These are phyloP conservation scores for Unio pictorum DNA, from an alignment of 2,888 invertebrate species.

Conservation along the genomic window DNA sequence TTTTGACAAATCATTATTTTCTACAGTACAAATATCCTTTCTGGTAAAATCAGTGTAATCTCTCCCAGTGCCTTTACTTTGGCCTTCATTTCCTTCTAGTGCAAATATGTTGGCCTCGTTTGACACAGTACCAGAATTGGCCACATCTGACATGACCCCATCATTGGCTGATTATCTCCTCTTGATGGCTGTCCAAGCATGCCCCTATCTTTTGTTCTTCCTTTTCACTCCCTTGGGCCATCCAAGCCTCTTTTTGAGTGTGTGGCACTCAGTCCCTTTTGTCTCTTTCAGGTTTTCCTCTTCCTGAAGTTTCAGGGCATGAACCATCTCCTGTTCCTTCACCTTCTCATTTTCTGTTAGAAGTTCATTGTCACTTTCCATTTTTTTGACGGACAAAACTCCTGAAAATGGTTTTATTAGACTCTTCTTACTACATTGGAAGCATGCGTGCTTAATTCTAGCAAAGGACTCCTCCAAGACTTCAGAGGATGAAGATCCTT, in stretches of 20 bases:
- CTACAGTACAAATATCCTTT: no score
- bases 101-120: no score
- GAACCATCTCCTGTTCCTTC: conserved; percentile 45
- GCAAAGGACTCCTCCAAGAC: conserved; percentile 40
- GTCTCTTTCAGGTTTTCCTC: conserved; percentile 35
- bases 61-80: no score
- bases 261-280: conserved; percentile 15
- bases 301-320: conserved; percentile 39
- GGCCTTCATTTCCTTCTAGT: no score
- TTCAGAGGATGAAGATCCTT: conserved; percentile 52
- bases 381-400: conserved; percentile 63
- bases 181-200: conserved; percentile 59
- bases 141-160: conserved; percentile 10
- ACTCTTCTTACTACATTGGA: conserved; percentile 66
- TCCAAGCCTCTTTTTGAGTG: conserved; percentile 35
- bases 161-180: conserved; percentile 36
- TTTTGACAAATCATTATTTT: no score
- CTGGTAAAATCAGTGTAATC: no score
- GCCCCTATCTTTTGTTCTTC: conserved; percentile 48
- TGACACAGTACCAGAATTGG: not conserved
- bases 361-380: conserved; percentile 34
- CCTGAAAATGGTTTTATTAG: conserved; percentile 66
- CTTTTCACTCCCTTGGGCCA: conserved; percentile 55
- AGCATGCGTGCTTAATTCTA: conserved; percentile 56
- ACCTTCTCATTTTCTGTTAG: conserved; percentile 46